Evolutionary conservation across 37 sponge, comb jelly and placozoan species (phyloP).

Genomic region (Geodia barretti): DNA sequence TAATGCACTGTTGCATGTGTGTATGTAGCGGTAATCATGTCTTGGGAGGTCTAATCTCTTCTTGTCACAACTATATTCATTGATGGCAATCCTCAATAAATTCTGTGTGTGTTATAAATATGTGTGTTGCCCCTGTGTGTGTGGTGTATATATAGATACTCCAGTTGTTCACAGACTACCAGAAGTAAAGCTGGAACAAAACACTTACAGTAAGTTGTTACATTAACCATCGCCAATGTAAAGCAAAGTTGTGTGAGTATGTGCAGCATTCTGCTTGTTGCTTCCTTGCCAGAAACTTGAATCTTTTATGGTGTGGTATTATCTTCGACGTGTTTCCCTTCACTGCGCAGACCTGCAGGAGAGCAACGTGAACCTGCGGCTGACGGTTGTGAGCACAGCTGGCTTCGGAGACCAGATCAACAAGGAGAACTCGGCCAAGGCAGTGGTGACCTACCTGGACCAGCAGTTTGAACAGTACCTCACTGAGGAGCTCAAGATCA

Average conservation of each 20-base stretch:
- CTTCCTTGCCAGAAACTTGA: neutral
- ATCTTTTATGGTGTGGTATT: neutral
- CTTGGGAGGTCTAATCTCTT: too few species aligned
- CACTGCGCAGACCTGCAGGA: conserved; percentile 77
- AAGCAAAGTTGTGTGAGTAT: too few species aligned
- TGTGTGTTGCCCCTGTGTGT: conserved; percentile 48
- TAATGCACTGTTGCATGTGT: neutral
- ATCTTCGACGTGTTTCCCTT: neutral
- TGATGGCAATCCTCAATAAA: too few species aligned
- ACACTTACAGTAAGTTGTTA: conserved; percentile 72
- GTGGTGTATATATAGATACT: conserved; percentile 51
- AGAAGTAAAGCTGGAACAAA: conserved; percentile 46
- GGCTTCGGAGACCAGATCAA: conserved; percentile 98
- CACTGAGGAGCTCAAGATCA: conserved; percentile 92
- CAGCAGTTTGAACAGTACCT: conserved; percentile 88
- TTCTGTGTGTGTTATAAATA: too few species aligned
- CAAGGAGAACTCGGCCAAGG: conserved; percentile 69
- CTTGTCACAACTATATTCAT: neutral
- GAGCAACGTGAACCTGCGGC: conserved; percentile 87
- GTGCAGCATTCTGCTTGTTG: too few species aligned
- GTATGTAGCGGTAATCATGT: too few species aligned
- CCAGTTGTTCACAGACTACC: conserved; percentile 71
- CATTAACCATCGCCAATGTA: too few species aligned
- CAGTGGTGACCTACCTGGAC: conserved; percentile 84
- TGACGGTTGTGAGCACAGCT: conserved; percentile 93